phyloP scores from a whole-genome alignment of 2,113 vertebrate species.

The Steatornis caripensis region DNA sequence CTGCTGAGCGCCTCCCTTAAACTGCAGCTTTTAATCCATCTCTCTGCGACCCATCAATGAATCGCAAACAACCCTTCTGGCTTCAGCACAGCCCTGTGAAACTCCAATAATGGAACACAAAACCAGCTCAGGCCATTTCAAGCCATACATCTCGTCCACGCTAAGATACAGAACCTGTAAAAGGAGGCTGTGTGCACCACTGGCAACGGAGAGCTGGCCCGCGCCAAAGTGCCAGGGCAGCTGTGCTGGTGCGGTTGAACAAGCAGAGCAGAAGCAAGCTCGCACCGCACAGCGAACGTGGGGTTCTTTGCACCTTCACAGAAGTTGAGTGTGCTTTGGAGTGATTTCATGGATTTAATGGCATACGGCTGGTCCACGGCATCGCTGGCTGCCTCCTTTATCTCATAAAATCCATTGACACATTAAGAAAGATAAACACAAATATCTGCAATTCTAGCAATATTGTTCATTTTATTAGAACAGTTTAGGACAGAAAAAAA shows the following conservation, averaged over 20 bases:
- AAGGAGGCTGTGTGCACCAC: fast-evolving
- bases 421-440: background rate
- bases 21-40: background rate
- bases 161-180: background rate
- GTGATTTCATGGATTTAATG: background rate
- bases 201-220: background rate
- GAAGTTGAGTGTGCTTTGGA: background rate
- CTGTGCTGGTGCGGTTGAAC: background rate
- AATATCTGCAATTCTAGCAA: background rate
- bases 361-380: background rate
- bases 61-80: background rate
- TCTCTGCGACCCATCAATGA: fast-evolving
- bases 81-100: background rate
- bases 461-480: background rate
- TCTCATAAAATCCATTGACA: background rate
- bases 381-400: background rate
- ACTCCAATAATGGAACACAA: background rate
- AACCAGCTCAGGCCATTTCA: no score
- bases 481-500: background rate
- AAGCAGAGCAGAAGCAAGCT: background rate
- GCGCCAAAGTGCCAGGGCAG: fast-evolving
- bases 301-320: background rate
- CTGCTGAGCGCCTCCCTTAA: background rate
- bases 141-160: fast-evolving
- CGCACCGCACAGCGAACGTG: fast-evolving